Conservation (phyloP, 2,113 vertebrate species). For the Seriola dumerili region DNA sequence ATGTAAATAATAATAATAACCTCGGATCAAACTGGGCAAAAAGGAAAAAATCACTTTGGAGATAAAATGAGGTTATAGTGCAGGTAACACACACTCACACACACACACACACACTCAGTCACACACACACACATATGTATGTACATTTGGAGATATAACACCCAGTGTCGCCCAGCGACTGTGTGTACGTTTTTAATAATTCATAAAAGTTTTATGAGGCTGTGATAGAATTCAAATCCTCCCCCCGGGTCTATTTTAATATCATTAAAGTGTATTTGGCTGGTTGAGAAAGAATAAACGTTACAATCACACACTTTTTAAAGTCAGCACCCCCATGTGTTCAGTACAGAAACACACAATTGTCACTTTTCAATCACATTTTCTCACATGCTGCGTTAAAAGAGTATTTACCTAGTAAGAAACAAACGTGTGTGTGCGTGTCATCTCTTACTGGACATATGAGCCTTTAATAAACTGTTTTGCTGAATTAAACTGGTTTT, state of each 20-base stretch:
- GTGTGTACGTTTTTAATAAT: constrained; percentile 45
- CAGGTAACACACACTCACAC: constrained; percentile 35
- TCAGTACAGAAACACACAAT: constrained; percentile 43
- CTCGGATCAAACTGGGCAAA: constrained; percentile 53
- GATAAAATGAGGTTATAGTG: constrained; percentile 54
- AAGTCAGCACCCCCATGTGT: constrained; percentile 26
- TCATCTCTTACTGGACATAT: constrained; percentile 4
- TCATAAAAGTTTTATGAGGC: constrained; percentile 45
- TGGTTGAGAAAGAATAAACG: constrained; percentile 51
- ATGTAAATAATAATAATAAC: constrained; percentile 57
- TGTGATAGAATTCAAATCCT: constrained; percentile 21
- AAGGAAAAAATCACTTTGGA: constrained; percentile 56
- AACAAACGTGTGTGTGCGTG: not conserved
- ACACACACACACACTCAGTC: not conserved
- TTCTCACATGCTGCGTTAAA: constrained; percentile 7
- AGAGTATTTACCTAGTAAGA: constrained; percentile 21
- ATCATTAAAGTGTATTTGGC: constrained; percentile 45
- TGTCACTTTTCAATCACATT: constrained; percentile 16
- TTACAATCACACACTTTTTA: constrained; percentile 53
- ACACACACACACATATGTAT: constrained; percentile 28
- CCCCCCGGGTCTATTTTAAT: constrained; percentile 10
- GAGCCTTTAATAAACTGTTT: not conserved
- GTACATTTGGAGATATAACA: constrained; percentile 65
- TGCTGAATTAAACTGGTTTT: constrained; percentile 12
- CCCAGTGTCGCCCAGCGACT: constrained; percentile 79